Percentiles rank a stretch among this genome's conserved stretches.
Evolutionary conservation across 1,140 invertebrate genomes (phyloP).

Genomic region (Drosophila busckii): DNA sequence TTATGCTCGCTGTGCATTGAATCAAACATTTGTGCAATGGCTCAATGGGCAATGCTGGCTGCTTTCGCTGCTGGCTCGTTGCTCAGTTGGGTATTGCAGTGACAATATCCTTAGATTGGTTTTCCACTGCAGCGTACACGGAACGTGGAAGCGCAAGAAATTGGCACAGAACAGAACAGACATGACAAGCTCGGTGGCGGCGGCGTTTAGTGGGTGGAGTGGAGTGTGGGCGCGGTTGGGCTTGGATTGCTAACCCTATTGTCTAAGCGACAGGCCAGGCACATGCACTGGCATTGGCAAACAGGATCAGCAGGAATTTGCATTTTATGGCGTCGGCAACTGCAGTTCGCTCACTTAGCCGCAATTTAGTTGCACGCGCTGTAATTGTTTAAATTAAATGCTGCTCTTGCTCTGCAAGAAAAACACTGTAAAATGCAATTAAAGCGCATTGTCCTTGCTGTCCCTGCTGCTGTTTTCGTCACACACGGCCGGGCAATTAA

Average conservation of each 20-base stretch:
- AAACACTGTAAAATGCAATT: constrained; percentile 51
- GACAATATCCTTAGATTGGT: constrained; percentile 75
- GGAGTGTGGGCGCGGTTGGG: not conserved
- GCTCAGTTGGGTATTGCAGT: constrained; percentile 36
- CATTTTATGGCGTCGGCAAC: constrained; percentile 73
- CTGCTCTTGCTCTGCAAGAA: constrained; percentile 16
- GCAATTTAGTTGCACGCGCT: not conserved
- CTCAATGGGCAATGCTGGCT: constrained; percentile 11
- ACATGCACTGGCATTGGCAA: constrained; percentile 68
- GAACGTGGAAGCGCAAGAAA: constrained; percentile 54
- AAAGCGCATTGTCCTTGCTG: constrained; percentile 43
- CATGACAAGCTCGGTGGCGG: constrained; percentile 41
- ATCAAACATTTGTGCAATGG: constrained; percentile 67
- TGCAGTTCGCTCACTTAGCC: constrained; percentile 37
- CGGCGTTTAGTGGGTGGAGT: not conserved
- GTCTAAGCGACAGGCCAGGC: constrained; percentile 58
- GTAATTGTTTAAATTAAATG: constrained; percentile 70
- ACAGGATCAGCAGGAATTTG: constrained; percentile 77
- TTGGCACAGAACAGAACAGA: constrained; percentile 55
- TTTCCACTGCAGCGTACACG: constrained; percentile 49
- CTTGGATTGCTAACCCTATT: constrained; percentile 9
- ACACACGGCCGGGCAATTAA: constrained; percentile 53
- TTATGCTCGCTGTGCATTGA: too few species aligned
- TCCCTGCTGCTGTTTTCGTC: constrained; percentile 3
- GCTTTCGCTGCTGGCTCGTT: constrained; percentile 7